These are phyloP conservation scores for Leptosomus discolor DNA, from an alignment of 2,113 vertebrate genomes.

Conservation along the genomic window DNA sequence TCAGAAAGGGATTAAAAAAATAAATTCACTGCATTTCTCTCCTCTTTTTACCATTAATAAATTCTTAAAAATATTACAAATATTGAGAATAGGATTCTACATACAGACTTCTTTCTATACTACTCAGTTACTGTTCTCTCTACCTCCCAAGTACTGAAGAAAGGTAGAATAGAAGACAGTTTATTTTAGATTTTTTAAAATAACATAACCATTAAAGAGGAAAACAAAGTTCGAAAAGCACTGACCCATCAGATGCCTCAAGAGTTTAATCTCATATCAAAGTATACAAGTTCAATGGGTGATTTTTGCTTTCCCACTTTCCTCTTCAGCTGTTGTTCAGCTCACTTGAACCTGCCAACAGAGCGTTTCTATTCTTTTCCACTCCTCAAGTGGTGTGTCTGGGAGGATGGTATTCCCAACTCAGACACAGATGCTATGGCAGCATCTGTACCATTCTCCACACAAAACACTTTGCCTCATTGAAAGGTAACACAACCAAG, in stretches of 20 bases:
- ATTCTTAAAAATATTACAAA: not conserved
- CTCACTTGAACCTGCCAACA: not conserved
- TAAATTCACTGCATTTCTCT: not conserved
- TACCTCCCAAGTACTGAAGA: not conserved
- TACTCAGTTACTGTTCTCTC: not conserved
- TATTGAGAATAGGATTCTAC: not conserved
- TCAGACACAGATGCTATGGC: not conserved
- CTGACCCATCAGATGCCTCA: not conserved
- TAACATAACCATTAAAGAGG: no score
- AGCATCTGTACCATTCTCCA: not conserved
- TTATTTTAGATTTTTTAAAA: not conserved
- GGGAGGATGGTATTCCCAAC: rapidly evolving
- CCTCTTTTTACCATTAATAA: not conserved
- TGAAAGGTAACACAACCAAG: not conserved
- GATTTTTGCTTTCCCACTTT: not conserved
- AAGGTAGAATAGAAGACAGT: not conserved
- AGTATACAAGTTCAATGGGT: not conserved
- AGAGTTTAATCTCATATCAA: not conserved
- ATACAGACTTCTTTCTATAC: not conserved
- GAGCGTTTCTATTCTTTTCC: not conserved
- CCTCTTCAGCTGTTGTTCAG: not conserved
- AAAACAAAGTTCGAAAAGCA: no score
- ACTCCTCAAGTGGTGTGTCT: not conserved
- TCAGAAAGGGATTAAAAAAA: not conserved
- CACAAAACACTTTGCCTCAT: not conserved